A percentile compares a stretch with the other conserved stretches of the same genome.
phyloP scores from a whole-genome alignment of 2,888 invertebrate genomes.

The Ashinkailepas kermadecensis region DNA sequence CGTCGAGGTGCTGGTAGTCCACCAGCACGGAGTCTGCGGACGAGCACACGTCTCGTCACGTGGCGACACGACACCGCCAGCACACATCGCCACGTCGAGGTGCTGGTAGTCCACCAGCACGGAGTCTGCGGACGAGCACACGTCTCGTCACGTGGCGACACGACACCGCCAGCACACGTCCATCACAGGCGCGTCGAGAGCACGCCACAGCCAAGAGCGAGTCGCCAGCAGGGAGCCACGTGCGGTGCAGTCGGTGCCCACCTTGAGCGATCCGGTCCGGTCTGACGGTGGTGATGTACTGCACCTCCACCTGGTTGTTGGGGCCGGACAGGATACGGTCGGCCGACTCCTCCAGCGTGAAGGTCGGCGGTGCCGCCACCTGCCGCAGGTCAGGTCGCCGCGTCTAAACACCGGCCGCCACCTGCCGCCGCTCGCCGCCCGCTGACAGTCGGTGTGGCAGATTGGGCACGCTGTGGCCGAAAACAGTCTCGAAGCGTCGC shows the following conservation, averaged over 20 bases:
- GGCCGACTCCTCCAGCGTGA: constrained; percentile 17
- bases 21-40: too few species aligned
- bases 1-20: too few species aligned
- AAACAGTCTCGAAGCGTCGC: background rate
- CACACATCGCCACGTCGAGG: background rate
- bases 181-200: too few species aligned
- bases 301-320: constrained; percentile 8
- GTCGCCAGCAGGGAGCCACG: too few species aligned
- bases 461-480: too few species aligned
- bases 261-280: background rate
- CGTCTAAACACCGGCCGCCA: background rate
- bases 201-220: too few species aligned
- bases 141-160: too few species aligned
- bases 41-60: too few species aligned
- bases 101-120: constrained; percentile 1
- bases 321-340: background rate
- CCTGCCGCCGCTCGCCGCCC: too few species aligned
- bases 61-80: too few species aligned
- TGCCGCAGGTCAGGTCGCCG: background rate
- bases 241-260: background rate
- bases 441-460: too few species aligned
- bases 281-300: background rate
- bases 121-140: background rate
- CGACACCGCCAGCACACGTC: too few species aligned
- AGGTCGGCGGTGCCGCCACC: background rate